Evolutionary conservation across 1,140 invertebrate species (phyloP).

Genomic region (Nylanderia fulva): DNA sequence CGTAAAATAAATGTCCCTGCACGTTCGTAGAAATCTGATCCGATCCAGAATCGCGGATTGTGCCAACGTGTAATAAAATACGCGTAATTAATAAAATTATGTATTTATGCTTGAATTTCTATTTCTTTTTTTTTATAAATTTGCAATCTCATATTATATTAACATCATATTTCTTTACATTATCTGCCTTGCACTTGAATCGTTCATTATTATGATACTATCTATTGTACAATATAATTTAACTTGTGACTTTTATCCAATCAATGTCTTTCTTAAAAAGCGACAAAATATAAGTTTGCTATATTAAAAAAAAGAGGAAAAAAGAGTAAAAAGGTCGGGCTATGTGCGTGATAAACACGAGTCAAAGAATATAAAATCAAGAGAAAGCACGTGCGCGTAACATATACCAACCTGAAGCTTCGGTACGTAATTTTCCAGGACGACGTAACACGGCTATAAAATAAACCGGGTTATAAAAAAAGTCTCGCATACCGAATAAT

Average conservation of each 20-base stretch:
- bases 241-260: neutral
- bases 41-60: neutral
- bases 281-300: neutral
- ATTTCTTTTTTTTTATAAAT: neutral
- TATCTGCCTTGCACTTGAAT: neutral
- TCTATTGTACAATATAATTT: neutral
- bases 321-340: neutral
- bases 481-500: neutral
- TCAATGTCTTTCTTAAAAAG: constrained; percentile 1
- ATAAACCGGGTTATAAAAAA: neutral
- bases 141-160: neutral
- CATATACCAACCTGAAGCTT: neutral
- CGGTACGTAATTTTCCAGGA: neutral
- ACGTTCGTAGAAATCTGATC: neutral
- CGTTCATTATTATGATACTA: neutral
- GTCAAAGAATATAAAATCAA: neutral
- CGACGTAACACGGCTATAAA: neutral
- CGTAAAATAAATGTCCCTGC: neutral
- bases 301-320: neutral
- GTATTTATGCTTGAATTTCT: neutral
- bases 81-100: neutral
- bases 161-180: neutral
- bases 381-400: neutral
- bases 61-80: neutral
- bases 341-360: neutral